These are phyloP conservation scores for Rhinolophus sinicus DNA, from an alignment of 2,113 vertebrate species.

Conservation along the genomic window DNA sequence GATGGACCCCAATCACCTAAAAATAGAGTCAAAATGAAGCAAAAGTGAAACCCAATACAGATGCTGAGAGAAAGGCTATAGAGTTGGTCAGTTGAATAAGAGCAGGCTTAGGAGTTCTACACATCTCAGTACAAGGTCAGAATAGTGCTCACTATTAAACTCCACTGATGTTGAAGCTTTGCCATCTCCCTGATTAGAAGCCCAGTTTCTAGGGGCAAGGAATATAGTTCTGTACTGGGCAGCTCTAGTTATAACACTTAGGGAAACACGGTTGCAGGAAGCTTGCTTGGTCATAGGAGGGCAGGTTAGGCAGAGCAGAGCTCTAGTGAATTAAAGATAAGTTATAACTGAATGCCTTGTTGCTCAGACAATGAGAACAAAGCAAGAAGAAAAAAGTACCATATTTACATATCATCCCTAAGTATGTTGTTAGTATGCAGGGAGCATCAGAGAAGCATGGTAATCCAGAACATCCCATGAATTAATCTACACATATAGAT, in stretches of 20 bases:
- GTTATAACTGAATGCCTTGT: neutral
- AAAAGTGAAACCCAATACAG: neutral
- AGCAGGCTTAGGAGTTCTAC: neutral
- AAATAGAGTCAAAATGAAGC: slow-evolving; percentile 16
- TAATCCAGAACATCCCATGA: neutral
- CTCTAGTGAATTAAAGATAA: neutral
- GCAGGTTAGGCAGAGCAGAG: neutral
- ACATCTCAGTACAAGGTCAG: neutral
- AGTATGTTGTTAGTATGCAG: neutral
- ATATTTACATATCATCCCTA: neutral
- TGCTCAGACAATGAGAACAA: neutral
- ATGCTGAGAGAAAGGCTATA: neutral
- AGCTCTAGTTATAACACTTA: neutral
- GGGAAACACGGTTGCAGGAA: neutral
- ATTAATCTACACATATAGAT: neutral
- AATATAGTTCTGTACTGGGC: neutral
- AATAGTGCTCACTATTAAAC: neutral
- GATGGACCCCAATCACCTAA: neutral
- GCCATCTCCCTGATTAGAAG: neutral
- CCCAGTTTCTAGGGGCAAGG: neutral
- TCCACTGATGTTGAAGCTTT: neutral
- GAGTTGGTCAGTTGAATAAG: neutral
- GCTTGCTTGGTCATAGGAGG: neutral
- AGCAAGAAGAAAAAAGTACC: neutral
- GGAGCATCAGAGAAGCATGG: neutral